A percentile compares a stretch with the other conserved stretches of the same genome.
phyloP scores from a whole-genome alignment of 2,888 invertebrate species.

The Alviniconcha strummeri region DNA sequence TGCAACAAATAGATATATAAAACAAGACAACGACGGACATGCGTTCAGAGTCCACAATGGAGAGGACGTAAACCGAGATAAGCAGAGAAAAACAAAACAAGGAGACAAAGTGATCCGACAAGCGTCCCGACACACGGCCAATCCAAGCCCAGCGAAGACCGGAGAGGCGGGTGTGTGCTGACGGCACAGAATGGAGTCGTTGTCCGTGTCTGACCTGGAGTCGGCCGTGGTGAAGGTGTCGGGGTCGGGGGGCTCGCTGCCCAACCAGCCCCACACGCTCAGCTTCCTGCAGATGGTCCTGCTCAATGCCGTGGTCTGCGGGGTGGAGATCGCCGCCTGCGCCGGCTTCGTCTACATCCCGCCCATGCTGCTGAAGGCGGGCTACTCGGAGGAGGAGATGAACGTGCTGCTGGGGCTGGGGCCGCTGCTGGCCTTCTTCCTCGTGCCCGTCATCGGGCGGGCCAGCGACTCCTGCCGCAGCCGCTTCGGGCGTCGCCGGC shows the following conservation, averaged over 20 bases:
- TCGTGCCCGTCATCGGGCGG: constrained; percentile 74
- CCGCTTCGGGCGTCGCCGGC: constrained; percentile 73
- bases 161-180: too few relatives aligned
- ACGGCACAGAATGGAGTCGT: constrained; percentile 34
- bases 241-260: background rate
- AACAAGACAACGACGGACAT: too few relatives aligned
- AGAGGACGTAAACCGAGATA: too few relatives aligned
- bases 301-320: constrained; percentile 74
- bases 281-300: constrained; percentile 64
- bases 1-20: too few relatives aligned
- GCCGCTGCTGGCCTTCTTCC: constrained; percentile 72
- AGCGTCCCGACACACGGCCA: too few relatives aligned
- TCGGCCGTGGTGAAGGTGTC: constrained; percentile 24
- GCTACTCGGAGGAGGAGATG: constrained; percentile 74
- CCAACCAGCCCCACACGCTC: constrained; percentile 39
- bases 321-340: constrained; percentile 75
- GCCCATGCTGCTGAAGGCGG: constrained; percentile 75
- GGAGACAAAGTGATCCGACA: too few relatives aligned
- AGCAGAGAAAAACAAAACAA: too few relatives aligned
- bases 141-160: too few relatives aligned
- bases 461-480: constrained; percentile 73
- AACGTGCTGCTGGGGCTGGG: constrained; percentile 74
- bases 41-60: too few relatives aligned
- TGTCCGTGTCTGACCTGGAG: constrained; percentile 39
- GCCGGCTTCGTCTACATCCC: constrained; percentile 76